Evolutionary conservation across 2,113 vertebrate genomes (phyloP).

Genomic region (Sebastes fasciatus): DNA sequence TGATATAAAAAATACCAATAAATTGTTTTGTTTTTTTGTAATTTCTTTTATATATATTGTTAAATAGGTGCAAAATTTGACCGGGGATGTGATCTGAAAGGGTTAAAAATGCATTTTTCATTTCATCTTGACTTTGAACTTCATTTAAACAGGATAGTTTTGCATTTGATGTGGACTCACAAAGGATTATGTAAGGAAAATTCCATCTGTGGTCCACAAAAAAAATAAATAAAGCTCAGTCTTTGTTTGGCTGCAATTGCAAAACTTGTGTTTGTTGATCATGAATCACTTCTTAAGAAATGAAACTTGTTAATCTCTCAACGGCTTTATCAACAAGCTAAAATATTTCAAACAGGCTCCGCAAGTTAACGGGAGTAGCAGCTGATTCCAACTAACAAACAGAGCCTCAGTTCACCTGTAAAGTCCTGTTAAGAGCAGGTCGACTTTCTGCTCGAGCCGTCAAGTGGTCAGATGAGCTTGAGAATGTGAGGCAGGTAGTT

Average conservation of each 20-base stretch:
- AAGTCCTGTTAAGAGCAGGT: neutral
- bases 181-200: neutral
- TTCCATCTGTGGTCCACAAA: neutral
- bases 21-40: no score
- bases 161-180: neutral
- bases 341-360: neutral
- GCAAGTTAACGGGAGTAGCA: neutral
- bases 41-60: no score
- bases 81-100: no score
- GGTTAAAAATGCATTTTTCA: no score
- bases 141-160: neutral
- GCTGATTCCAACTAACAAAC: neutral
- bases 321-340: neutral
- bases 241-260: neutral
- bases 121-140: neutral
- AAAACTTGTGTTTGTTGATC: conserved; percentile 6
- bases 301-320: conserved; percentile 1
- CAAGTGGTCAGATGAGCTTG: conserved; percentile 20
- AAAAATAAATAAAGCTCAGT: neutral
- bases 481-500: conserved; percentile 8
- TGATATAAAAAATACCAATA: no score
- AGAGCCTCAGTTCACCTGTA: conserved; percentile 2
- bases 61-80: no score
- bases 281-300: conserved; percentile 3
- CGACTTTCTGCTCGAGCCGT: neutral